Evolutionary conservation across 2,113 vertebrate genomes (phyloP).

Genomic region (Xenopus laevis): DNA sequence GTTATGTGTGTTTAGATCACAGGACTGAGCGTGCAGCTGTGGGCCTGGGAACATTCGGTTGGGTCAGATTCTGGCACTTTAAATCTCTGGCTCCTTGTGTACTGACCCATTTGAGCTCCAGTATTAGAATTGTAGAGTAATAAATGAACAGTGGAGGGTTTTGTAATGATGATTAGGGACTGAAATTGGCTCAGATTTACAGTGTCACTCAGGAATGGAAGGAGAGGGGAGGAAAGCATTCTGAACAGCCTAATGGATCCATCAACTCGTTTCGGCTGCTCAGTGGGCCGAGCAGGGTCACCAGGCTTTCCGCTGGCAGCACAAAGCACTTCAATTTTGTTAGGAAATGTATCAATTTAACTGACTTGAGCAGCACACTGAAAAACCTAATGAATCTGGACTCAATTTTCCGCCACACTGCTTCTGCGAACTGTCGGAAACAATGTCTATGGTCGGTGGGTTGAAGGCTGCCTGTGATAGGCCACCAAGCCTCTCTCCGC

Average conservation of each 20-base stretch:
- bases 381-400: conserved; percentile 99
- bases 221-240: conserved; percentile 87
- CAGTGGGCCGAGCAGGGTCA: conserved; percentile 98
- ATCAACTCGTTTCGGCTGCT: conserved; percentile 97
- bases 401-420: conserved; percentile 99
- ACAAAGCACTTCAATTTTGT: conserved; percentile 99
- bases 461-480: conserved; percentile 82
- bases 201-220: conserved; percentile 92
- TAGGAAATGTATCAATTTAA: conserved; percentile 99
- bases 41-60: conserved; percentile 18
- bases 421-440: conserved; percentile 95
- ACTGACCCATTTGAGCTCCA: conserved; percentile 75
- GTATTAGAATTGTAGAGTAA: conserved; percentile 85
- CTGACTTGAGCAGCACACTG: conserved; percentile 97
- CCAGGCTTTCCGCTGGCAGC: conserved; percentile 97
- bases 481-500: conserved; percentile 66
- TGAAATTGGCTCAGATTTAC: conserved; percentile 99
- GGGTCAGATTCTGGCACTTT: conserved; percentile 56
- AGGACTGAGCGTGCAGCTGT: not conserved
- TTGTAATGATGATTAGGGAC: conserved; percentile 99
- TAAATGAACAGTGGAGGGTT: conserved; percentile 95
- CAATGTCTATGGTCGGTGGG: conserved; percentile 87
- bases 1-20: conserved; percentile 16
- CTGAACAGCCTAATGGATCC: conserved; percentile 98
- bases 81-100: conserved; percentile 62